These are phyloP conservation scores for Hirundichthys speculiger DNA, from an alignment of 2,113 vertebrate species.

Conservation along the genomic window DNA sequence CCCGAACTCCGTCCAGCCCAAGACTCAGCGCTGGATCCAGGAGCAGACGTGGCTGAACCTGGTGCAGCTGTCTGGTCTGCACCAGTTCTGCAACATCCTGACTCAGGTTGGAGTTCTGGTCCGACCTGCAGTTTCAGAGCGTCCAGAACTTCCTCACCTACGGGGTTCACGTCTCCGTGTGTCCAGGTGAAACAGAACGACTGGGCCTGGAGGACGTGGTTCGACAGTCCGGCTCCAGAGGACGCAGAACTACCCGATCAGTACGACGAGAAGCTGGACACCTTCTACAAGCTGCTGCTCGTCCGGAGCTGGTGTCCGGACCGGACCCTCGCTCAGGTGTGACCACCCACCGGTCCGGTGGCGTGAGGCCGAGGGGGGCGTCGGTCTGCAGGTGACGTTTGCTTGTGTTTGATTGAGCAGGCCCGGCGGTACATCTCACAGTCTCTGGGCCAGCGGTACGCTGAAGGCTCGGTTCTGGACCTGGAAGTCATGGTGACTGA, in stretches of 20 bases:
- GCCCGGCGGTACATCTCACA: constrained; percentile 81
- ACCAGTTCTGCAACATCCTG: constrained; percentile 85
- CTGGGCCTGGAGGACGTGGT: constrained; percentile 90
- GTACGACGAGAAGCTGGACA: constrained; percentile 82
- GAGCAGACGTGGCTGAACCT: constrained; percentile 92
- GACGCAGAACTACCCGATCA: constrained; percentile 84
- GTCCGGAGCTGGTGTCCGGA: constrained; percentile 90
- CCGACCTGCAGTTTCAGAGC: too few relatives aligned
- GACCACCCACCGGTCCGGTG: too few relatives aligned
- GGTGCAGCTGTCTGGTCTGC: constrained; percentile 88
- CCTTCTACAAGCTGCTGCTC: constrained; percentile 86
- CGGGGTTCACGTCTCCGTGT: background rate
- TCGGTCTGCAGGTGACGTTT: too few relatives aligned
- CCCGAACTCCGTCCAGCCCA: constrained; percentile 87
- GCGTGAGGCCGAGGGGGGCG: too few relatives aligned
- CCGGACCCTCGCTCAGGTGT: constrained; percentile 77
- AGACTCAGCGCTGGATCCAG: constrained; percentile 88
- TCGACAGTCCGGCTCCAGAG: constrained; percentile 88
- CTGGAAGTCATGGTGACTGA: constrained; percentile 89
- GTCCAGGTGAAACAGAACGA: constrained; percentile 75
- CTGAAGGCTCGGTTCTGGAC: constrained; percentile 85
- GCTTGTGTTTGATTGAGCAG: too few relatives aligned
- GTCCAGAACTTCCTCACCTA: too few relatives aligned
- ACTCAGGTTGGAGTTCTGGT: constrained; percentile 74
- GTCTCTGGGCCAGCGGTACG: constrained; percentile 83